Evolutionary conservation across 2,888 invertebrate species (phyloP).

Genomic region (Eubasilissa splendida): DNA sequence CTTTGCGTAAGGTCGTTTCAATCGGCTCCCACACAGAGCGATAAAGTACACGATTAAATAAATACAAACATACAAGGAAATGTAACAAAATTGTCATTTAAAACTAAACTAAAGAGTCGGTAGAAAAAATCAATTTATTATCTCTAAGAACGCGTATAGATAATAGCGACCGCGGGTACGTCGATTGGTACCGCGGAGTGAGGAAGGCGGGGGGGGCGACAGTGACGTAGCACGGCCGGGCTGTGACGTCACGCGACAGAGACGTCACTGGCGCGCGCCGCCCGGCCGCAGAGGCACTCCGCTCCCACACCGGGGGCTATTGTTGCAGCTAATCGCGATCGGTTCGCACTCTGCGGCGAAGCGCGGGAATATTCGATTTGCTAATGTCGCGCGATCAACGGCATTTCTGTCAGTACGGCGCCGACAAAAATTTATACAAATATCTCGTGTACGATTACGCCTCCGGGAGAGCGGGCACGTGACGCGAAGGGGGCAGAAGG

Average conservation of each 20-base stretch:
- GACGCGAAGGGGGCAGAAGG: background rate
- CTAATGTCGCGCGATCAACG: too few relatives aligned
- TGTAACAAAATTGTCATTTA: too few relatives aligned
- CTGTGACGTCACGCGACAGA: conserved; percentile 38
- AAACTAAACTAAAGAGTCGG: too few relatives aligned
- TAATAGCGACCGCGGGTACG: background rate
- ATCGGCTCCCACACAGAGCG: background rate
- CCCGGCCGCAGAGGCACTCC: conserved; percentile 64
- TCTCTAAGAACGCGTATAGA: background rate
- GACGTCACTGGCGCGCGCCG: conserved; percentile 62
- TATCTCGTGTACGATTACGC: too few relatives aligned
- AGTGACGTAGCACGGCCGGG: conserved; percentile 27
- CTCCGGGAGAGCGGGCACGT: too few relatives aligned
- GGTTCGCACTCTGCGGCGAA: too few relatives aligned
- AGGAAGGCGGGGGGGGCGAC: conserved; percentile 9
- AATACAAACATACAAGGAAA: background rate
- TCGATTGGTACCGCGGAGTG: background rate
- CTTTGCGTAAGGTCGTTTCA: conserved; percentile 4
- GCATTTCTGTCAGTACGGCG: too few relatives aligned
- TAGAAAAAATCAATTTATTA: background rate
- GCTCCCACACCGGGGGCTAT: background rate
- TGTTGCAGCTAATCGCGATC: too few relatives aligned
- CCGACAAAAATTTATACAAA: too few relatives aligned
- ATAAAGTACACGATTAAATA: background rate
- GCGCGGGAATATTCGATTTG: too few relatives aligned